Evolutionary conservation across 2,888 invertebrate species (phyloP).

Genomic region (Troglohyphantes excavatus): DNA sequence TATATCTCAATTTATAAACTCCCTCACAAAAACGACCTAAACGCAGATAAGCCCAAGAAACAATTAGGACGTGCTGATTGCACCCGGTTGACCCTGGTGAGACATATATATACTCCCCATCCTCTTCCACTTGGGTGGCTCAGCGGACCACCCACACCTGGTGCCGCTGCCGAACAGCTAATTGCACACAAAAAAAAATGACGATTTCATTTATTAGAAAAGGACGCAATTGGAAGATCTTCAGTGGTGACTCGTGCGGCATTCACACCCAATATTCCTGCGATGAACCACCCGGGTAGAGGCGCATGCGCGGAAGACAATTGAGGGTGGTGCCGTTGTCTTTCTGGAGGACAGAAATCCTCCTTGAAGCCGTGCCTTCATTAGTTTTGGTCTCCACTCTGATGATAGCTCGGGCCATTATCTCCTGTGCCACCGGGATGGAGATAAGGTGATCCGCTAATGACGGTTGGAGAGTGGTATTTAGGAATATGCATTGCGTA

Average conservation of each 20-base stretch:
- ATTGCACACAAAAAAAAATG: slow-evolving; percentile 20
- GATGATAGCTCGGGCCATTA: slow-evolving; percentile 22
- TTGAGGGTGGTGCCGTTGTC: slow-evolving; percentile 25
- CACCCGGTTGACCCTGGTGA: slow-evolving; percentile 42
- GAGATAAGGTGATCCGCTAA: slow-evolving; percentile 6
- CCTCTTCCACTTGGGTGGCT: slow-evolving; percentile 61
- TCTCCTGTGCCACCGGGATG: background rate
- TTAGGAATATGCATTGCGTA: background rate
- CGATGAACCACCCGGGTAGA: slow-evolving; percentile 25
- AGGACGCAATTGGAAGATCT: slow-evolving; percentile 9
- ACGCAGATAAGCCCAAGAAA: slow-evolving; percentile 6
- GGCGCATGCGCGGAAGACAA: slow-evolving; percentile 31
- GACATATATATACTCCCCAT: background rate
- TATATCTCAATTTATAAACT: background rate
- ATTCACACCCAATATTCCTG: slow-evolving; percentile 25
- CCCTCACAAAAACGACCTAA: background rate
- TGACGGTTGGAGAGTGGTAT: background rate
- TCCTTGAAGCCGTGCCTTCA: slow-evolving; percentile 21
- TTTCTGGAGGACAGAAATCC: background rate
- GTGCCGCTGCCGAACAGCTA: slow-evolving; percentile 28
- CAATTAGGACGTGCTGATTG: slow-evolving; percentile 65
- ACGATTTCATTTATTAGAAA: background rate
- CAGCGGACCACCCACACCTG: slow-evolving; percentile 55
- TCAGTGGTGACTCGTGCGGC: slow-evolving; percentile 30
- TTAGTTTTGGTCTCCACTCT: slow-evolving; percentile 19